Percentiles rank a stretch among this genome's conserved stretches.
Conservation (phyloP, 2,113 vertebrate species). For the Urocitellus parryii region DNA sequence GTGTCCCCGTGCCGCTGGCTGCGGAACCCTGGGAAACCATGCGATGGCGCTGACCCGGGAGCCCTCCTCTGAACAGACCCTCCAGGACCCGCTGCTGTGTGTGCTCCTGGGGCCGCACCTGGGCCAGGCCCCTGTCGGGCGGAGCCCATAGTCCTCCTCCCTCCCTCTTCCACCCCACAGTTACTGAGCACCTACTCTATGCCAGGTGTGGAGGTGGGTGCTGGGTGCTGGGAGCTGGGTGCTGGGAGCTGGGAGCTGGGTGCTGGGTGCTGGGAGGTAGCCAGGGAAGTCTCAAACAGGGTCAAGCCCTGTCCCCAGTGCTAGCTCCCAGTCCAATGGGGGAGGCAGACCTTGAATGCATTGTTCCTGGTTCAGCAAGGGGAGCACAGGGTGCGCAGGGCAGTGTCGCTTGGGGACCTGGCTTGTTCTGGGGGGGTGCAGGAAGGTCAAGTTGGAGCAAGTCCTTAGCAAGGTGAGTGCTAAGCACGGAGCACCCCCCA, state of each 20-base stretch:
- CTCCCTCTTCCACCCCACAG: not conserved
- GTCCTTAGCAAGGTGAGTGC: not conserved
- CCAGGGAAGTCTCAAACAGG: not conserved
- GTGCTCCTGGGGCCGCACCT: not conserved
- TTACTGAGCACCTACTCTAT: not conserved
- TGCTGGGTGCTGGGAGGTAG: not conserved
- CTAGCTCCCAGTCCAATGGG: fast-evolving
- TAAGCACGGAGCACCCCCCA: fast-evolving
- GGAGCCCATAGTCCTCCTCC: not conserved
- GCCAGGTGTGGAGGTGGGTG: not conserved
- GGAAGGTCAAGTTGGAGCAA: not conserved
- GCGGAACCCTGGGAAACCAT: not conserved
- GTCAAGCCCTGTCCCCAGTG: no score
- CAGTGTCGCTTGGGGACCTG: not conserved
- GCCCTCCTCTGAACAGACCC: no score
- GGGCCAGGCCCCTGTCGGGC: not conserved
- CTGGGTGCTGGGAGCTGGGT: no score
- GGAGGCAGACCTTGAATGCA: not conserved
- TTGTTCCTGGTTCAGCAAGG: not conserved
- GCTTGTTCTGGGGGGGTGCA: not conserved
- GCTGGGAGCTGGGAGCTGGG: not conserved
- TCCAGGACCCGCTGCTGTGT: not conserved
- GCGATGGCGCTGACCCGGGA: fast-evolving
- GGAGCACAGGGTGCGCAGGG: not conserved
- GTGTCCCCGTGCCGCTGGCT: not conserved